These are phyloP conservation scores for Acyrthosiphon pisum DNA, from an alignment of 1,140 invertebrate species.

Conservation along the genomic window DNA sequence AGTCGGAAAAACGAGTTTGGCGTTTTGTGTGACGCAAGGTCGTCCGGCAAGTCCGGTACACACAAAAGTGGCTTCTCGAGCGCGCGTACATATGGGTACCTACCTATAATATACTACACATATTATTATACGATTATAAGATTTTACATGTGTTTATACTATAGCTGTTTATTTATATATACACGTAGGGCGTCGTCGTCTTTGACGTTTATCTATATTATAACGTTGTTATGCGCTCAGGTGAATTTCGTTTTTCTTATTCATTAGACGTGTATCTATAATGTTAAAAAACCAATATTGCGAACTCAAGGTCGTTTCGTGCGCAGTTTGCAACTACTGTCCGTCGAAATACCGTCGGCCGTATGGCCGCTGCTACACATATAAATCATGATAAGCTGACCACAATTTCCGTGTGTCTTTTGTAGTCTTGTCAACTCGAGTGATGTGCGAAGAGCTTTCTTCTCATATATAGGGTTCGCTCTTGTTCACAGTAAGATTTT, in stretches of 20 bases:
- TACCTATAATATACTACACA: not conserved
- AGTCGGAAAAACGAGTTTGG: constrained; percentile 34
- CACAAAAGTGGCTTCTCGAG: not conserved
- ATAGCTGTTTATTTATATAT: not conserved
- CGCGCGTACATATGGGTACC: not conserved
- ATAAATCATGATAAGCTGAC: not conserved
- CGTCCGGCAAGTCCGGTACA: not conserved
- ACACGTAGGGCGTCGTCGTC: not conserved
- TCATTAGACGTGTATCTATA: not conserved
- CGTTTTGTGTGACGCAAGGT: constrained; percentile 39
- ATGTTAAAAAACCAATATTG: constrained; percentile 1
- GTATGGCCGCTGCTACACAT: not conserved
- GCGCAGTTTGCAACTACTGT: not conserved
- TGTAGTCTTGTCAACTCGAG: not conserved
- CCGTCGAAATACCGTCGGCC: not conserved
- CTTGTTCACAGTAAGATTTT: not conserved
- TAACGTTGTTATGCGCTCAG: not conserved
- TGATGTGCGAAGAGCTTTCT: not conserved
- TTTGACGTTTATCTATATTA: not conserved
- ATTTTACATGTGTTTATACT: not conserved
- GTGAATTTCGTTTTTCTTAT: not conserved
- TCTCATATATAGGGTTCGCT: not conserved
- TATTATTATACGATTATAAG: not conserved
- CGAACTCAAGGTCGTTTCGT: not conserved
- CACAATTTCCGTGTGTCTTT: not conserved